Conservation (phyloP, 2,888 invertebrate species). For the Nymphalis urticae region DNA sequence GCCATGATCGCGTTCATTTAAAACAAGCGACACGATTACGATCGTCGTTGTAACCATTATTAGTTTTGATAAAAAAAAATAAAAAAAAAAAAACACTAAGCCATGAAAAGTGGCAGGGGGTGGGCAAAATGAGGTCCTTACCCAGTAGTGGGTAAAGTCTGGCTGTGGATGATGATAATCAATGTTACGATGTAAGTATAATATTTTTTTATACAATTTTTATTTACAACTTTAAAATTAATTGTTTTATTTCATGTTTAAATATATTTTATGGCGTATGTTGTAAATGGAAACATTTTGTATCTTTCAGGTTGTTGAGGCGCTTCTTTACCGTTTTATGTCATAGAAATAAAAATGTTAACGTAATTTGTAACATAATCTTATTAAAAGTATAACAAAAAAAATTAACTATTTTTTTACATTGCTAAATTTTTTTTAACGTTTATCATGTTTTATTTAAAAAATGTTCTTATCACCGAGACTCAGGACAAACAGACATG, state of each 20-base stretch:
- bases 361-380: slow-evolving; percentile 27
- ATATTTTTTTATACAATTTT: too few relatives aligned
- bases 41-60: neutral
- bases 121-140: too few relatives aligned
- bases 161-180: too few relatives aligned
- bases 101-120: too few relatives aligned
- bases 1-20: slow-evolving; percentile 48
- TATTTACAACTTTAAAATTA: neutral
- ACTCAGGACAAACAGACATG: too few relatives aligned
- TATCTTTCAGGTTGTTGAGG: slow-evolving; percentile 37
- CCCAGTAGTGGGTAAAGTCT: too few relatives aligned
- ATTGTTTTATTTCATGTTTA: neutral
- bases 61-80: too few relatives aligned
- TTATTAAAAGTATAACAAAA: neutral
- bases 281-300: slow-evolving; percentile 44
- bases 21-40: slow-evolving; percentile 43
- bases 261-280: slow-evolving; percentile 35
- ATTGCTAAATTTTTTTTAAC: too few relatives aligned
- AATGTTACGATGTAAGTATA: too few relatives aligned
- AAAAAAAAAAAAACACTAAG: too few relatives aligned
- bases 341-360: slow-evolving; percentile 30
- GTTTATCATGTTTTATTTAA: neutral
- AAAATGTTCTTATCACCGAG: neutral
- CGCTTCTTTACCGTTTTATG: slow-evolving; percentile 34
- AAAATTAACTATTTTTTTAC: neutral